Evolutionary conservation across 1,140 invertebrate genomes (phyloP), one percentile per base, ranked within the genome.

Genomic region (Lithobius niger): DNA sequence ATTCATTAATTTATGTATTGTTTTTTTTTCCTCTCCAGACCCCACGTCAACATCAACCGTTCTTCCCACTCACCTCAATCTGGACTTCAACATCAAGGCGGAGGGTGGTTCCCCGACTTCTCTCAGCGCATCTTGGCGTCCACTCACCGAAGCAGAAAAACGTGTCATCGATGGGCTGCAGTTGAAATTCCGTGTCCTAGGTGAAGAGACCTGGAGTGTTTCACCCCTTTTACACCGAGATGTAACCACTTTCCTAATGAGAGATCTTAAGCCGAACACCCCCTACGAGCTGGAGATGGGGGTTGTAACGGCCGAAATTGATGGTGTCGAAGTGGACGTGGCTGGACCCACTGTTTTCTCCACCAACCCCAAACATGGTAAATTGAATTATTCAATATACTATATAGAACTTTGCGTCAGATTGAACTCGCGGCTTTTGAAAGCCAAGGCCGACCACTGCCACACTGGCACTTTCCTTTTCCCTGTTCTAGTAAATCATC

Each of bases 101-200:
- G 75, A 77, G 4, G 80, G 87, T 56, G 79, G 84, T 0, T 88
- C 88, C 60, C 77, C 85, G 6, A 87, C 80, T 0, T 84, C 81
- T 67, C 79, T 84, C 1, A 80, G 80, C 48, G 73, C 92, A 0
- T 78, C 75, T 27, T 94, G 89, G 89, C 79, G 84, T 59, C 83
- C 83, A 63, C 86, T 93, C 59, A 76, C 76, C 1, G 81, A 84
- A 48, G 79, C 83, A 19, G 88, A 92, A 67, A 66, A 88, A 57
- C 80, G 83, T 52, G 80, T 81, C 59, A 80, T 84, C 58, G 82
- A 85, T 60, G 83, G 82, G 1, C 76, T 84, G 18, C 81, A 82
- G 58, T 61, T 85, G 15, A 70, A 79, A 52, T 89, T 84, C 63
- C 84, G 82, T 64, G 80, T 82, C 61, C 69, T 79, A 1, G 78